Percentiles rank a stretch among this genome's conserved stretches.
Evolutionary conservation across 2,113 vertebrate genomes (phyloP).

Genomic region (Malurus elegans): DNA sequence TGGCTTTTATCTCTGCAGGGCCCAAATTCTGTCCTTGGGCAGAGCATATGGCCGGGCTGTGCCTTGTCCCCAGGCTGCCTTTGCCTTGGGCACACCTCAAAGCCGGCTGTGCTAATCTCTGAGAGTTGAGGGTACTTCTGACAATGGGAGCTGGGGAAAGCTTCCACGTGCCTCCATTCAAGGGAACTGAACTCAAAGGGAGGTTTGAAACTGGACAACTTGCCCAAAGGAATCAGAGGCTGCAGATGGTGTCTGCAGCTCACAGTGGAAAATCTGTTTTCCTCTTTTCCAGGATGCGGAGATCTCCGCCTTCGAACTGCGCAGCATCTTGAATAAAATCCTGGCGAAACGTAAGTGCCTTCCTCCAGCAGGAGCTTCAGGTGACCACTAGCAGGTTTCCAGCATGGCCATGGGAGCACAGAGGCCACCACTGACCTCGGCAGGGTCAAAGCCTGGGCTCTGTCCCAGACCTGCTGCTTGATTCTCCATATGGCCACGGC

Average conservation of each 20-base stretch:
- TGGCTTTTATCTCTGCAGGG: not conserved
- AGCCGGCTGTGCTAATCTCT: not conserved
- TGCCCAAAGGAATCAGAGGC: not conserved
- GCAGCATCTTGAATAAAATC: slow-evolving; percentile 75
- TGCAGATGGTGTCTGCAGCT: not conserved
- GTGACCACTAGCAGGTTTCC: not conserved
- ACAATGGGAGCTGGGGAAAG: not conserved
- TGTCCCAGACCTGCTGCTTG: not conserved
- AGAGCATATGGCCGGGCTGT: not conserved
- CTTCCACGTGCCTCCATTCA: not conserved
- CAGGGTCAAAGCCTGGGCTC: not conserved
- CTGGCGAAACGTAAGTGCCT: slow-evolving; percentile 76
- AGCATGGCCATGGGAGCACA: rapidly evolving
- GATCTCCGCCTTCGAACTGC: slow-evolving; percentile 77
- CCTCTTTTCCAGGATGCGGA: slow-evolving; percentile 72
- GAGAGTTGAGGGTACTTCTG: not conserved
- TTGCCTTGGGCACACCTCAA: not conserved
- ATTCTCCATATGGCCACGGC: rapidly evolving
- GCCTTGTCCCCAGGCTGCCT: not conserved
- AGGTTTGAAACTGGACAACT: not conserved
- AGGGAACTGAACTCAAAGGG: not conserved
- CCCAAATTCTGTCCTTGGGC: not conserved
- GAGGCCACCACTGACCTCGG: not conserved
- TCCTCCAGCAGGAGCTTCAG: not conserved
- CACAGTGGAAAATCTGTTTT: not conserved